Percentiles rank a stretch among this genome's conserved stretches.
phyloP scores from a whole-genome alignment of 2,797 vertebrate species.

The Propithecus deckenii region DNA sequence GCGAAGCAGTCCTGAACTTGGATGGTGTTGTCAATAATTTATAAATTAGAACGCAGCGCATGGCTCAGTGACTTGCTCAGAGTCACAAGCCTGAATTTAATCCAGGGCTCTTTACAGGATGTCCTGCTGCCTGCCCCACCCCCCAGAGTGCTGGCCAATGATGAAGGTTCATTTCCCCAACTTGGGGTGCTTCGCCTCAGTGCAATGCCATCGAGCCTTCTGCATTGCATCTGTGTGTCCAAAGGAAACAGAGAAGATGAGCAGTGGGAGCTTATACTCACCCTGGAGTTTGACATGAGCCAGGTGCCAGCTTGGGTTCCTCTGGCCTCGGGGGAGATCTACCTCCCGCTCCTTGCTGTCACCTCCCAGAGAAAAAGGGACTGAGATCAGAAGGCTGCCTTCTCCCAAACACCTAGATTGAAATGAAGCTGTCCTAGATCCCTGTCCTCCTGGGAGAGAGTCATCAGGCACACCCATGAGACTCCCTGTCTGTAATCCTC shows the following conservation, averaged over 20 bases:
- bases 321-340: background rate
- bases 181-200: accelerated
- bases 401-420: background rate
- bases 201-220: background rate
- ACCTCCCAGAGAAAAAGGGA: background rate
- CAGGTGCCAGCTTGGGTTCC: background rate
- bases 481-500: conserved; percentile 42
- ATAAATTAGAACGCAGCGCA: background rate
- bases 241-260: background rate
- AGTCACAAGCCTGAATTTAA: background rate
- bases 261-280: background rate
- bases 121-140: background rate
- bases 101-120: background rate
- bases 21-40: background rate
- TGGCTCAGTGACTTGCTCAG: background rate
- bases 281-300: background rate
- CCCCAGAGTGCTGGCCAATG: background rate
- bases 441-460: background rate
- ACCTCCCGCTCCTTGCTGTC: background rate
- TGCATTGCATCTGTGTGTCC: background rate
- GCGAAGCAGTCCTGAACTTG: background rate
- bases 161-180: background rate
- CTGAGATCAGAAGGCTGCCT: background rate
- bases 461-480: conserved; percentile 59
- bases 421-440: background rate